Evolutionary conservation across 2,888 invertebrate species (phyloP), one percentile per base, ranked within the genome.

Genomic region (Schrankia costaestrigalis): DNA sequence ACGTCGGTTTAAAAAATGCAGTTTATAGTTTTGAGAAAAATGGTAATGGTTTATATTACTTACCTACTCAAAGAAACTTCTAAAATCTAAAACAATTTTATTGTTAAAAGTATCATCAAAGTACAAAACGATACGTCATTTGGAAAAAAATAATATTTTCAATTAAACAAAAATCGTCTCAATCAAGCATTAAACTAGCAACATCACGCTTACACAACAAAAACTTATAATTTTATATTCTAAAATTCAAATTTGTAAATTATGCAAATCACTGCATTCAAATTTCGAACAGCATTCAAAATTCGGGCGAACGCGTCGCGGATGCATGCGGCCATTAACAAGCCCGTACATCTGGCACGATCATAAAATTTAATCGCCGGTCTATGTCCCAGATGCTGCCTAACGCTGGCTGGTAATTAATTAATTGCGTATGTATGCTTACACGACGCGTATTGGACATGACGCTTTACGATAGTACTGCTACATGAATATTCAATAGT

Each of bases 311-410:
- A 27, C 38, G 34, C 54, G 37, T 56, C 48, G 43, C 38, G 41
- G 46, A 51, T 51, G 54, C 57, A 54, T 44, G 31, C 39, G 27
- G 62, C 70, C 70, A 73, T 77, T 74, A 77, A 70, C 73, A 68
- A 62, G 62, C 59, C 54, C 40, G 63, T 71, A 61, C 80, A 78
- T 80, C 75, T 78, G 77, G 63, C 54, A 57, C 66, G 63, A 73
- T 73, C 81, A 74, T 82, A 82, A 82, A 82, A 81, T 76, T 77
- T 81, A 81, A 82, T 72, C 68, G 56, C 54, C 60, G 55, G 72
- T 72, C 65, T 61, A 60, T 60, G 61, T 44, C 57, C 63, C 82
- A 82, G 73, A 75, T 83, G 83, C 57, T 67, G 68, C 67, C 68
- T 65, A 78, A 70, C 67, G 77, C 76, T 77, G 69, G 70, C 64